Evolutionary conservation across 2,113 vertebrate species (phyloP), one percentile per base, ranked within the genome.

Genomic region (Phoenicopterus ruber): DNA sequence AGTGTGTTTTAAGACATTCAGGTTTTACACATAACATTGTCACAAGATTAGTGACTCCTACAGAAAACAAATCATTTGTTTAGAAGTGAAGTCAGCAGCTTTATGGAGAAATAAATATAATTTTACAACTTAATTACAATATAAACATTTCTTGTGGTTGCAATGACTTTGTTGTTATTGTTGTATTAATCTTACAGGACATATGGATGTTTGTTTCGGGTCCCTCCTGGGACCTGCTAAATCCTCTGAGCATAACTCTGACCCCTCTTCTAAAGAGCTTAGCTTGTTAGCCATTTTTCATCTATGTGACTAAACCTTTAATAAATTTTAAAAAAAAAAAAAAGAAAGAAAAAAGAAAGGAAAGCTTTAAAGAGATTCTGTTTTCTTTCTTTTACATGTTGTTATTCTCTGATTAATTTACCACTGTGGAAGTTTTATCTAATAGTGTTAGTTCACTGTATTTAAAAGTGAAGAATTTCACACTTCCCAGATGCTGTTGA

Each of bases 101-200:
- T 96, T 96, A 97, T 95, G 86, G 93, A 95, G 96, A 97, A 97
- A 97, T 97, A 97, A 97, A 97, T 97, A 97, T 89, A 97, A 91
- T 89, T 97, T 97, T 97, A 97, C 96, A 94, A 77, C 96, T 82
- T 97, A 94, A 96, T 97, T 94, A 90, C 63, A 93, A 20, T 90
- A 47, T 91, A 97, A 97, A 95, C 91, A 97, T 93, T 94, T 87
- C 84, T 70, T 80, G 81, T 85, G 70, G 32, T 79, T 84, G n/a
- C 76, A 95, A 17, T 77, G 63, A 91, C 94, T 96, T 91, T 92
- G 87, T 92, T 94, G 78, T 95, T 96, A 97, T 65, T 94, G 93
- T 94, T 94, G 54, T 93, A 85, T 96, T 96, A 96, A 96, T 97
- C 97, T 97, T 97, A 72, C 74, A 94, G 82, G 95, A 97, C 96